Percentiles rank a stretch among this genome's conserved stretches.
Evolutionary conservation across 2,113 vertebrate genomes (phyloP).

Genomic region (Paracanthobrama guichenoti): DNA sequence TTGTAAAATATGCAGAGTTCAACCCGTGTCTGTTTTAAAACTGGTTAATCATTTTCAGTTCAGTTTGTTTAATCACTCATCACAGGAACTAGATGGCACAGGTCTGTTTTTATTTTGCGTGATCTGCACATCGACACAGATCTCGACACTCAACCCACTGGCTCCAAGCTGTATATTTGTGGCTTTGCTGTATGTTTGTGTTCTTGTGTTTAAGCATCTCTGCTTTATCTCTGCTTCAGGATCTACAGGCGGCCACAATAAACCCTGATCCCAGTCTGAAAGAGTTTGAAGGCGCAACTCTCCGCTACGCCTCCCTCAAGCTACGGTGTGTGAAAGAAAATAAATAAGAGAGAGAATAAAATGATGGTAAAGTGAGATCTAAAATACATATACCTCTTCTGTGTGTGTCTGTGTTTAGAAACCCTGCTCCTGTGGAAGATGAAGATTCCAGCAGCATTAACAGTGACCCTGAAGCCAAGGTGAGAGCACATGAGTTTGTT

Average conservation of each 20-base stretch:
- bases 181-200: constrained; percentile 44
- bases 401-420: constrained; percentile 72
- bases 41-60: not conserved
- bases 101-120: constrained; percentile 15
- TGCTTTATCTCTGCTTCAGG: constrained; percentile 75
- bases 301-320: constrained; percentile 95
- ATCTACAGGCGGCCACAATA: constrained; percentile 93
- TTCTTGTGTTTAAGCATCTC: constrained; percentile 22
- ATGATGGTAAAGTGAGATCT: not conserved
- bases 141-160: constrained; percentile 28
- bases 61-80: constrained; percentile 2
- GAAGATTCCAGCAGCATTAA: constrained; percentile 86
- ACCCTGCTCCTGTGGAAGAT: constrained; percentile 83
- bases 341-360: not conserved
- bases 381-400: not conserved
- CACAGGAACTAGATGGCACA: not conserved
- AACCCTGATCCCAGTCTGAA: constrained; percentile 97
- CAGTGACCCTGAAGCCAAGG: constrained; percentile 92
- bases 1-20: not conserved
- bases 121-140: not conserved
- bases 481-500: constrained; percentile 61
- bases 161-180: not conserved
- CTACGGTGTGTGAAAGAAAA: constrained; percentile 72
- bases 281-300: constrained; percentile 96
- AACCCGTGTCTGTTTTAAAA: not conserved